Evolutionary conservation across 1,140 invertebrate genomes (phyloP).

Genomic region (Rhysida immarginata): DNA sequence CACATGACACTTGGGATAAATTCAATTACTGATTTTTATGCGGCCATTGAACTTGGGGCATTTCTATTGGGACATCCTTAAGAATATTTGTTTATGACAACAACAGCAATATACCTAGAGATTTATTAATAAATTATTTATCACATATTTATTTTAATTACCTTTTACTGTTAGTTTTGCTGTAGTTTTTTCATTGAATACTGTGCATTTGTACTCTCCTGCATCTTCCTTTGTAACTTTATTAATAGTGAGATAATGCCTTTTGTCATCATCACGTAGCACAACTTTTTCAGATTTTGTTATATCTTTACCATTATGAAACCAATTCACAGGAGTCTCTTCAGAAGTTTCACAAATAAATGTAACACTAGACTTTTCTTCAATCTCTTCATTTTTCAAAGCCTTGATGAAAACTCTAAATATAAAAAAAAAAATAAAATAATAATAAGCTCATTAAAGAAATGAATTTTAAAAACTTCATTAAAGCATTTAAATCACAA

Average conservation of each 20-base stretch:
- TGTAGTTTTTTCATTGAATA: slow-evolving; percentile 66
- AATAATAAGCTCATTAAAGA: too few relatives aligned
- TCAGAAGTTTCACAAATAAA: slow-evolving; percentile 71
- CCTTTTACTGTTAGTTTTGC: slow-evolving; percentile 65
- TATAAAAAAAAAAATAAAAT: too few relatives aligned
- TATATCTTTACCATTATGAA: slow-evolving; percentile 57
- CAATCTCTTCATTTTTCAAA: slow-evolving; percentile 45
- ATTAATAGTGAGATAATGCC: slow-evolving; percentile 43
- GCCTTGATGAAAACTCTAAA: slow-evolving; percentile 56
- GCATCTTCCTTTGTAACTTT: slow-evolving; percentile 41
- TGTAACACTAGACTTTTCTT: slow-evolving; percentile 55
- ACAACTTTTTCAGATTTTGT: slow-evolving; percentile 74
- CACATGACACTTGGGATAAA: too few relatives aligned
- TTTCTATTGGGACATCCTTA: too few relatives aligned
- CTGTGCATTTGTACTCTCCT: slow-evolving; percentile 67
- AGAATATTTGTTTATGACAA: too few relatives aligned
- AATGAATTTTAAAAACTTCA: too few relatives aligned
- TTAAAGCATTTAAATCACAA: too few relatives aligned
- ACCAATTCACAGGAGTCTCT: slow-evolving; percentile 71
- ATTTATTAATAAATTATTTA: too few relatives aligned
- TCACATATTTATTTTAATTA: too few relatives aligned
- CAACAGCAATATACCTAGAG: too few relatives aligned
- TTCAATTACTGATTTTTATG: too few relatives aligned
- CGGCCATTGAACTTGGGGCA: too few relatives aligned
- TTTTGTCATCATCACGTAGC: slow-evolving; percentile 63